Base-by-base conservation (phyloP, 1,140 invertebrate species). In the Galleria mellonella region DNA sequence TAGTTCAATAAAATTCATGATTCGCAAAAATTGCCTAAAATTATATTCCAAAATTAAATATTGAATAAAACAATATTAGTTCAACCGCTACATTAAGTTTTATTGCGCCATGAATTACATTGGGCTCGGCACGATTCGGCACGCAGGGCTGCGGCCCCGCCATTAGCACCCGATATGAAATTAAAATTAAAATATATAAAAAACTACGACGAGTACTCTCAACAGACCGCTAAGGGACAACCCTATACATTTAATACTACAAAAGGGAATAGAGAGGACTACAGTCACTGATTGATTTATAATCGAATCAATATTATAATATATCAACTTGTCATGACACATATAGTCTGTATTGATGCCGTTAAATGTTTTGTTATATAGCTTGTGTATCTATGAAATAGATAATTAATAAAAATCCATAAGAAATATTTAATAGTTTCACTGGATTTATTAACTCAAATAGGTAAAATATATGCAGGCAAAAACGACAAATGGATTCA, bases 151-250 rank as follows among this genome's bases (percentile, higher is more conserved):
- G 81, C 56, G 65, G 67, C 67, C 17, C 66, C 60, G 65, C 77
- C 76, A 85, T 85, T 83, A 85, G 65, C 76, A 60, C 76, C 65
- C 70, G 72, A 81, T 83, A 85, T 85, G 78, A 85, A 83, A 83
- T 85, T 83, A 85, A 85, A 85, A 85, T 85, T 84, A 84, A 84
- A 83, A 85, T 84, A 83, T 78, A 82, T 81, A 85, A 83, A 81
- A 83, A 73, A 72, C 17, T 71, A 55, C 63, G 51, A 63, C 51
- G 67, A 81, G 78, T 54, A 75, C 78, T 66, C 77, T 84, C 67
- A 38, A 76, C 76, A 69, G 69, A 85, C 81, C 81, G 66, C 81
- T 73, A 67, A 83, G 76, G 74, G 78, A 68, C 75, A 83, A 63
- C 78, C 78, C 78, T 85, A 77, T 73, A 69, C 68, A 76, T 69